These are phyloP conservation scores for Ceriagrion tenellum DNA, from an alignment of 2,888 invertebrate genomes.

Conservation along the genomic window DNA sequence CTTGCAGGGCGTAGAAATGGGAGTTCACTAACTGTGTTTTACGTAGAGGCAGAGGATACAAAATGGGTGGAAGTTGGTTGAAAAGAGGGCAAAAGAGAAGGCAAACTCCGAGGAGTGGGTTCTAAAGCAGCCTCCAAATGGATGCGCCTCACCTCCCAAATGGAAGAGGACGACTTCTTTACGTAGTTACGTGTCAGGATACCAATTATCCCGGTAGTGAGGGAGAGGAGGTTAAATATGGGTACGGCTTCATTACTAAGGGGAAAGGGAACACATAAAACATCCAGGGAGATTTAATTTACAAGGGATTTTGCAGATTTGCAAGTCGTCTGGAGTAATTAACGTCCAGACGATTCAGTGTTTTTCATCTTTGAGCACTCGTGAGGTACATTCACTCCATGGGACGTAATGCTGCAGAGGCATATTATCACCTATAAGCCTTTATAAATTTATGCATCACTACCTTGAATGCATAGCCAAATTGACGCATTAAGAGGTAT, in stretches of 20 bases:
- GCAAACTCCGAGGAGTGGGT: background rate
- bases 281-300: background rate
- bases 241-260: background rate
- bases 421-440: too few species aligned
- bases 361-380: background rate
- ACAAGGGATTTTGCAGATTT: background rate
- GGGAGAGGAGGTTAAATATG: slow-evolving; percentile 20
- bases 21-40: too few species aligned
- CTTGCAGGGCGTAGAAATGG: too few species aligned
- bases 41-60: too few species aligned
- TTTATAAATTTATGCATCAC: too few species aligned
- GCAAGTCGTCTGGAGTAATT: background rate
- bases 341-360: background rate
- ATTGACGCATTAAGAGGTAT: too few species aligned
- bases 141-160: slow-evolving; percentile 40
- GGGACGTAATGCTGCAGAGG: too few species aligned
- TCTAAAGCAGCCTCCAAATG: slow-evolving; percentile 42
- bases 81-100: background rate
- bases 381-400: too few species aligned
- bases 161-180: background rate
- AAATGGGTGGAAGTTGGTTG: background rate
- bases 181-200: slow-evolving; percentile 31
- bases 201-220: slow-evolving; percentile 5
- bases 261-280: background rate
- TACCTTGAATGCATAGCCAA: too few species aligned